Evolutionary conservation across 2,797 vertebrate species (phyloP), one percentile per base, ranked within the genome.

Genomic region (Smutsia temminckii): DNA sequence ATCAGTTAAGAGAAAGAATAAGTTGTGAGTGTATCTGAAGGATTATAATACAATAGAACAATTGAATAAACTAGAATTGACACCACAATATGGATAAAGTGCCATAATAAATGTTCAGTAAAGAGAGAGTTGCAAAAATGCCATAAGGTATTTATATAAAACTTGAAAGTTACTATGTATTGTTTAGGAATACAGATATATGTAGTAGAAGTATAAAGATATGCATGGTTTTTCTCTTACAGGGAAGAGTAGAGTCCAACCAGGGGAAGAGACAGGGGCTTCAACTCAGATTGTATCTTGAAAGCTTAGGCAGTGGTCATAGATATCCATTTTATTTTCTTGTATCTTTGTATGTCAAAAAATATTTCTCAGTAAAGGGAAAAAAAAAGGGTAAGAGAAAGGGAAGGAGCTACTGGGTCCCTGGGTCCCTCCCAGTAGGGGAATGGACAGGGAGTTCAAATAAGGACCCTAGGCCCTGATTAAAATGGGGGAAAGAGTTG

Each of bases 321-420:
- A n/a, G 10, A 34, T 91, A 61, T 46, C 42, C 25, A 21, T 74
- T 46, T 75, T 79, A 66, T 83, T 88, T 6, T 93, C 23, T 79
- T 85, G 42, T 34, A n/a, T 84, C 85, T 90, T 80, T 93, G 13
- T 78, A n/a, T 85, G 46, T 71, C 42, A 79, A 79, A 79, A 34
- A 78, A 23, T 89, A 86, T 46, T 92, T 89, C 20, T 69, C 32
- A 69, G 68, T 37, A 72, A 89, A 85, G 80, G 34, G 8, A 12
- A 72, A 64, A 49, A 72, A 16, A n/a, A 34, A 51, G 59, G 21
- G n/a, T n/a, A 29, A 78, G n/a, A 68, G 12, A 69, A 91, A 72
- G 14, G 12, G 29, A 88, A 79, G 27, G 37, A 74, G 5, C 23
- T 81, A 46, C 42, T 80, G 5, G 13, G 25, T n/a, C 21, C 27